Conservation (phyloP, 1,140 invertebrate genomes). For the Caenorhabditis inopinata region DNA sequence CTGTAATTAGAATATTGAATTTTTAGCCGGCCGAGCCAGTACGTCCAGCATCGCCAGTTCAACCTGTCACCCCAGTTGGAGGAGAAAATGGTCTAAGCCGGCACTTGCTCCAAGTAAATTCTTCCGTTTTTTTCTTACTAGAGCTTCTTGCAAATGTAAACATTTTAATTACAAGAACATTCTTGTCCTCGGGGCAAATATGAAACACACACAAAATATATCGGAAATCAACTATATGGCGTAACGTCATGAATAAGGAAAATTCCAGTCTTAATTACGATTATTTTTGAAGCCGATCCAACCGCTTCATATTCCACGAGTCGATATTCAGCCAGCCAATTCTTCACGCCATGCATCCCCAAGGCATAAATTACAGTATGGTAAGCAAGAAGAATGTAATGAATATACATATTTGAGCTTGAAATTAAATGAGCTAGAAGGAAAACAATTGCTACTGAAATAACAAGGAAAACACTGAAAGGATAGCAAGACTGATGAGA, state of each 20-base stretch:
- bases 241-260: not conserved
- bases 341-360: constrained; percentile 34
- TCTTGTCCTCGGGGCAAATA: not conserved
- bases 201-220: not conserved
- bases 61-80: constrained; percentile 41
- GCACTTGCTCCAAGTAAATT: not conserved
- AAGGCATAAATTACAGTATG: constrained; percentile 15
- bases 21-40: constrained; percentile 49
- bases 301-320: constrained; percentile 39
- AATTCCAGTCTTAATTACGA: not conserved
- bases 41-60: constrained; percentile 42
- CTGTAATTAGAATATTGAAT: no score
- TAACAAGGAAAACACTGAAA: not conserved
- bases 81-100: not conserved
- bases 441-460: not conserved
- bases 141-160: not conserved
- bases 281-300: constrained; percentile 37
- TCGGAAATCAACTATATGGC: not conserved
- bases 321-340: constrained; percentile 32
- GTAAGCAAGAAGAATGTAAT: not conserved
- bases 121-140: no score
- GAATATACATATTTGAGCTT: not conserved
- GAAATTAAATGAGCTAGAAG: not conserved
- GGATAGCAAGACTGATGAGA: not conserved
- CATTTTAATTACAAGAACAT: not conserved